Evolutionary conservation across 2,113 vertebrate genomes (phyloP).

Genomic region (Pomatostomus ruficeps): DNA sequence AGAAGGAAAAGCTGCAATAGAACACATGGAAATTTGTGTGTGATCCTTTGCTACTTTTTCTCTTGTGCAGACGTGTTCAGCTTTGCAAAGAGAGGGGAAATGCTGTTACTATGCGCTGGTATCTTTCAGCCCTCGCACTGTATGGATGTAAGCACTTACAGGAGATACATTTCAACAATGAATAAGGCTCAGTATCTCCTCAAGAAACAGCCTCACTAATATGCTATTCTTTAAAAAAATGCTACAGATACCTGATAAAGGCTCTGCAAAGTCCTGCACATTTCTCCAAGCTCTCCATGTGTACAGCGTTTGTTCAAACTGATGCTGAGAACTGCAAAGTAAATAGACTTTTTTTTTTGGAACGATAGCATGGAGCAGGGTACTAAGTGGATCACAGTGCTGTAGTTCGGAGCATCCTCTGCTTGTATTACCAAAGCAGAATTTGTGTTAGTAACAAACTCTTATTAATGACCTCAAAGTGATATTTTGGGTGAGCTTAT

Average conservation of each 20-base stretch:
- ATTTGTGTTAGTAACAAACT: background rate
- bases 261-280: background rate
- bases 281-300: background rate
- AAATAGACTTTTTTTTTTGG: background rate
- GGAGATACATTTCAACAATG: background rate
- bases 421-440: background rate
- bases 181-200: background rate
- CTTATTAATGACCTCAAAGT: background rate
- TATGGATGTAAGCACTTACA: background rate
- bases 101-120: background rate
- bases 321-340: background rate
- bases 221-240: background rate
- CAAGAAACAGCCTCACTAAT: background rate
- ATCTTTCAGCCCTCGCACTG: background rate
- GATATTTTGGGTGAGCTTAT: background rate
- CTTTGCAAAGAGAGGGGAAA: background rate
- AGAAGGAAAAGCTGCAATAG: slow-evolving; percentile 33
- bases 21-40: background rate
- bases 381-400: background rate
- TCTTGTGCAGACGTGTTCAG: background rate
- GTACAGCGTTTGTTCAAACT: background rate
- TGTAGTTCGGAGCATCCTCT: background rate
- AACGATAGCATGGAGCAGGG: background rate
- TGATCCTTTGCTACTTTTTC: background rate
- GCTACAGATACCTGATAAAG: background rate